Evolutionary conservation across 1,140 invertebrate genomes (phyloP).

Genomic region (Pachypeltis micranthus): DNA sequence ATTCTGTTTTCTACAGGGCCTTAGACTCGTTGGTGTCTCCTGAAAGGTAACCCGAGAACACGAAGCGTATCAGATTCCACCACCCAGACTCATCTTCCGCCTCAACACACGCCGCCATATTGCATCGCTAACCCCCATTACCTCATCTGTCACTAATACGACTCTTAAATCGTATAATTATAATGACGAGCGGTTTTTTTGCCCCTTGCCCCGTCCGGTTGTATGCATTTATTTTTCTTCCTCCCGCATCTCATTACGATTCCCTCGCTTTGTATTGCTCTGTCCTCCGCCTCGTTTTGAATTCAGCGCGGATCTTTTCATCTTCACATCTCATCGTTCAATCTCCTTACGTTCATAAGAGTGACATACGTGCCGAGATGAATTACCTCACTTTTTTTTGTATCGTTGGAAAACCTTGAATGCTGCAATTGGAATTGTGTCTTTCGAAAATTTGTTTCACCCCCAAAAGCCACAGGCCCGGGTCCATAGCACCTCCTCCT

Average conservation of each 20-base stretch:
- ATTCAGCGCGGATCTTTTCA: neutral
- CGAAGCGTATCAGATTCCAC: neutral
- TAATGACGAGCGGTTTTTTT: neutral
- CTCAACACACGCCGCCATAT: neutral
- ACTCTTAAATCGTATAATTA: neutral
- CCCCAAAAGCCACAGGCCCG: too few relatives aligned
- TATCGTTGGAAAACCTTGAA: too few relatives aligned
- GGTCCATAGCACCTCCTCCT: too few relatives aligned
- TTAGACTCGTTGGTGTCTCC: too few relatives aligned
- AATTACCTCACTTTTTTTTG: too few relatives aligned
- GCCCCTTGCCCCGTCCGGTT: neutral
- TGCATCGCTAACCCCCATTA: constrained; percentile 5
- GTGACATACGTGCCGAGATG: too few relatives aligned
- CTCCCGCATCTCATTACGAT: neutral
- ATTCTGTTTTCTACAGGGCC: too few relatives aligned
- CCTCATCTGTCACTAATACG: neutral
- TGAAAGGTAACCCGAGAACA: neutral
- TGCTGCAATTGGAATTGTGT: too few relatives aligned
- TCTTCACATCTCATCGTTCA: too few relatives aligned
- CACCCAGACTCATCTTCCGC: neutral
- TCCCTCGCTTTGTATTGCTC: neutral
- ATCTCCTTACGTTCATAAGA: too few relatives aligned
- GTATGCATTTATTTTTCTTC: neutral
- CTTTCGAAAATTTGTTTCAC: too few relatives aligned
- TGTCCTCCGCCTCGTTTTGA: neutral